Evolutionary conservation across 2,797 vertebrate species (phyloP).

Genomic region (Aeoliscus strigatus): DNA sequence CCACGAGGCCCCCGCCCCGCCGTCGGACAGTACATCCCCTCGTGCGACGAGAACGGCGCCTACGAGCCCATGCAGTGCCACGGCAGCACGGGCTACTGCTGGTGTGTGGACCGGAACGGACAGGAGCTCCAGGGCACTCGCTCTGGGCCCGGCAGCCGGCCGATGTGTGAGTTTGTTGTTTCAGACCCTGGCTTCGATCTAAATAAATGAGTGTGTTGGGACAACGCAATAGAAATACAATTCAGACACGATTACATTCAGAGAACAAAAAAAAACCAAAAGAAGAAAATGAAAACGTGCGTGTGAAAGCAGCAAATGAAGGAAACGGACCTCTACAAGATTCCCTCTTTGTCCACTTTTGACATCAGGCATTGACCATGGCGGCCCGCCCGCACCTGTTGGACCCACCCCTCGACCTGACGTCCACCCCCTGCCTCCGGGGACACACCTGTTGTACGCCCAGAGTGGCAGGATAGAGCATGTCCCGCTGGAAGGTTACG

Average conservation of each 20-base stretch:
- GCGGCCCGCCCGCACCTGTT: slow-evolving; percentile 49
- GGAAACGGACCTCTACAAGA: background rate
- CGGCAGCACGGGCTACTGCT: slow-evolving; percentile 80
- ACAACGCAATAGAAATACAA: no score
- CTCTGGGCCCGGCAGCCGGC: slow-evolving; percentile 72
- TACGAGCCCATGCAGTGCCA: slow-evolving; percentile 88
- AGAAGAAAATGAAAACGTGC: no score
- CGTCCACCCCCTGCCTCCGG: slow-evolving; percentile 77
- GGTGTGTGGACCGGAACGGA: slow-evolving; percentile 87
- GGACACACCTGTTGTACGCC: slow-evolving; percentile 85
- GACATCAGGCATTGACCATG: slow-evolving; percentile 74
- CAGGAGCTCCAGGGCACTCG: slow-evolving; percentile 84
- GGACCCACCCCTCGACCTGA: slow-evolving; percentile 79
- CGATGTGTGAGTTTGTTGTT: slow-evolving; percentile 94
- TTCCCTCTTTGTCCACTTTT: slow-evolving; percentile 2
- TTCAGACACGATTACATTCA: no score
- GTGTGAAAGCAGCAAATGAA: no score
- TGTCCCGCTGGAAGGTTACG: slow-evolving; percentile 80
- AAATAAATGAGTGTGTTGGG: no score
- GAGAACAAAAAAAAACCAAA: no score
- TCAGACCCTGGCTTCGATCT: no score
- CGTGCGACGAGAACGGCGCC: slow-evolving; percentile 82
- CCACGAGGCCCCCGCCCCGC: slow-evolving; percentile 61
- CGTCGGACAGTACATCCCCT: slow-evolving; percentile 76
- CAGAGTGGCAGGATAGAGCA: slow-evolving; percentile 88